Conservation (phyloP, 2,113 vertebrate species). For the Microtus pennsylvanicus region DNA sequence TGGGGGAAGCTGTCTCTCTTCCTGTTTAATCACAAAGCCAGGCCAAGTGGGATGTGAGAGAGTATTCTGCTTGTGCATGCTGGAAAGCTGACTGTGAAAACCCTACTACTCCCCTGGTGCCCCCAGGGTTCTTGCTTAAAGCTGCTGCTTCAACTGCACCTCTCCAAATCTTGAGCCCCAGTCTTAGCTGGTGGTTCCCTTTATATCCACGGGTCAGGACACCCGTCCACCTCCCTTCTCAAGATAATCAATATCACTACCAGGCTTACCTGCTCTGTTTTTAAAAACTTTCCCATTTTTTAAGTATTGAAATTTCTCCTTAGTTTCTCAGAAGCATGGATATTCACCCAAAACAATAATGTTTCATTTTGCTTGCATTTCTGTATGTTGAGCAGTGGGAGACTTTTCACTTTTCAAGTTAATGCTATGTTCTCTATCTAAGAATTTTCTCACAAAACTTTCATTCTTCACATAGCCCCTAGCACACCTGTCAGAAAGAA, state of each 20-base stretch:
- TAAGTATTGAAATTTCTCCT: neutral
- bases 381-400: constrained; percentile 10
- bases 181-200: neutral
- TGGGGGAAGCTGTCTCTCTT: neutral
- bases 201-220: neutral
- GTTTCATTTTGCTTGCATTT: constrained; percentile 18
- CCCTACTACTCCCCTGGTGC: neutral
- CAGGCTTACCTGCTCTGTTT: neutral
- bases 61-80: neutral
- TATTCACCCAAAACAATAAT: neutral
- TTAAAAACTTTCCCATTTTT: constrained; percentile 30
- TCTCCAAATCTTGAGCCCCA: neutral
- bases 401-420: constrained; percentile 65
- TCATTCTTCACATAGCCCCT: constrained; percentile 1
- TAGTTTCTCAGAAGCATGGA: constrained; percentile 44
- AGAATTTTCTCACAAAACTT: constrained; percentile 32
- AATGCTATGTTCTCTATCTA: neutral
- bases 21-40: neutral
- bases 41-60: neutral
- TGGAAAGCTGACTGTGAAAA: neutral
- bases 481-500: constrained; percentile 12
- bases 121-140: neutral
- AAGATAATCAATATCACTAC: neutral
- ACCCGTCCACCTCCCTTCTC: neutral
- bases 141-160: neutral